Evolutionary conservation across 2,888 invertebrate species (phyloP).

Genomic region (Phengaris alcon): DNA sequence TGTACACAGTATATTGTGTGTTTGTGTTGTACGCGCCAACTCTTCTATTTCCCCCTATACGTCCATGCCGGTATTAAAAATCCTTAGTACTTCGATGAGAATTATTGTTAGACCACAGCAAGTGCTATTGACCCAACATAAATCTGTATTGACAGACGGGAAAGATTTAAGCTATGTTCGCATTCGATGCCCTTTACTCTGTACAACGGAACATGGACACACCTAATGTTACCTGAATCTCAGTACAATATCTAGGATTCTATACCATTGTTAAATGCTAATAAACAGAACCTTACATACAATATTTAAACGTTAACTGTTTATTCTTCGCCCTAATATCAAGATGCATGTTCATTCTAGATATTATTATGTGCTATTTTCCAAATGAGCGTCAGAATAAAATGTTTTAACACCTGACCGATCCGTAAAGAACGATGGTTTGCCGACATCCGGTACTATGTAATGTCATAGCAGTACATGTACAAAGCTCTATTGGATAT

Average conservation of each 20-base stretch:
- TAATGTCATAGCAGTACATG: neutral
- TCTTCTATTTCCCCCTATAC: too few relatives aligned
- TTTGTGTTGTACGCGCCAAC: too few relatives aligned
- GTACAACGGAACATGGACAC: neutral
- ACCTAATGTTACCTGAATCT: neutral
- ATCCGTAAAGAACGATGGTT: too few relatives aligned
- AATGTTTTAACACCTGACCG: too few relatives aligned
- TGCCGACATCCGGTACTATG: neutral
- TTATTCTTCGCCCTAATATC: too few relatives aligned
- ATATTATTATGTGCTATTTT: too few relatives aligned
- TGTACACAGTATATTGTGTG: too few relatives aligned
- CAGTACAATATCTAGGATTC: neutral
- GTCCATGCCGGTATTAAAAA: too few relatives aligned
- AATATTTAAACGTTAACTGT: too few relatives aligned
- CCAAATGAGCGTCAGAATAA: too few relatives aligned
- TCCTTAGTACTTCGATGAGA: neutral
- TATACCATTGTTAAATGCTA: neutral
- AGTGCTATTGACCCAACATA: neutral
- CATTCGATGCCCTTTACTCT: constrained; percentile 20
- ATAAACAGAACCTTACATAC: neutral
- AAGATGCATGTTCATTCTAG: too few relatives aligned
- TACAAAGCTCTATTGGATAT: neutral
- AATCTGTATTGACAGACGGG: neutral
- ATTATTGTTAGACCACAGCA: neutral
- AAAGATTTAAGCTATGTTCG: constrained; percentile 13